A percentile compares a stretch with the other conserved stretches of the same genome.
Evolutionary conservation across 2,113 vertebrate genomes (phyloP).

Genomic region (Mormyrus lacerda): DNA sequence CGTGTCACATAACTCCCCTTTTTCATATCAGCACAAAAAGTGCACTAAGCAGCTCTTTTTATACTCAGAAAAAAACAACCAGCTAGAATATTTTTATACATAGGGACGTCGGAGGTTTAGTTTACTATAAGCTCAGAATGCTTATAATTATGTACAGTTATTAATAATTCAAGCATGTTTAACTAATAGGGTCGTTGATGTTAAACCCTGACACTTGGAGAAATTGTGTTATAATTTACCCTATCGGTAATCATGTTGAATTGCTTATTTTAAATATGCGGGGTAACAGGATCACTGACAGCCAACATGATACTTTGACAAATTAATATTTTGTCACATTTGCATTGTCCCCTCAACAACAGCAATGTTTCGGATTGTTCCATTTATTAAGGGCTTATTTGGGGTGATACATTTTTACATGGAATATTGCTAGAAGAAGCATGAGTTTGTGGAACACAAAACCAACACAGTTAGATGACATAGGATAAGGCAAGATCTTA

Average conservation of each 20-base stretch:
- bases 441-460: no score
- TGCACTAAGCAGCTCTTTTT: background rate
- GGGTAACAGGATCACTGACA: no score
- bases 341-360: no score
- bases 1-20: background rate
- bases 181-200: background rate
- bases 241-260: background rate
- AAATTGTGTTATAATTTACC: background rate
- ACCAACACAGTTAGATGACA: no score
- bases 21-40: background rate
- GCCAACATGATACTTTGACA: no score
- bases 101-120: background rate
- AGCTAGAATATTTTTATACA: background rate
- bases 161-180: background rate
- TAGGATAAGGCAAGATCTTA: no score
- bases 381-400: no score
- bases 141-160: background rate
- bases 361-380: no score
- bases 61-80: background rate
- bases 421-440: no score
- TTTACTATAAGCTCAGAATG: background rate
- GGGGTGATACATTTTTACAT: no score
- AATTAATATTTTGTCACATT: no score
- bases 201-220: background rate
- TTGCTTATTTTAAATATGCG: background rate